A percentile compares a stretch with the other conserved stretches of the same genome.
These are phyloP conservation scores for Seriola dumerili DNA, from an alignment of 2,113 vertebrate species.

Conservation along the genomic window DNA sequence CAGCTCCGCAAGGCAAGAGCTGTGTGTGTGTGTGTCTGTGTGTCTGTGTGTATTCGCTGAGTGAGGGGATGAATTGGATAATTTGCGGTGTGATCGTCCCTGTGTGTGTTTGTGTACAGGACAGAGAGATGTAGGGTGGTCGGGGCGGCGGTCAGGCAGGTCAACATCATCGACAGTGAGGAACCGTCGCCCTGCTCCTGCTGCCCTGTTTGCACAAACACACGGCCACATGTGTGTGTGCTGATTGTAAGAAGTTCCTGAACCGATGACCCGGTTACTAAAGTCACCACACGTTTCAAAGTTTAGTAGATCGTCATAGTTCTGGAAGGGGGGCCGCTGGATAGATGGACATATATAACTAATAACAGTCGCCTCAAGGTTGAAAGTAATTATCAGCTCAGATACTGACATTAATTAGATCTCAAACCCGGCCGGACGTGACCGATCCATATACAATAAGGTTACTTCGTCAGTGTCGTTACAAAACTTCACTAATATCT, in stretches of 20 bases:
- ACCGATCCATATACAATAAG: too few relatives aligned
- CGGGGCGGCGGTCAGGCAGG: background rate
- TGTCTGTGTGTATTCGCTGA: slow-evolving; percentile 20
- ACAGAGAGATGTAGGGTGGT: slow-evolving; percentile 40
- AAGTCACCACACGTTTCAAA: background rate
- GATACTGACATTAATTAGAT: too few relatives aligned
- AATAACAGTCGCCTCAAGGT: too few relatives aligned
- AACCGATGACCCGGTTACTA: background rate
- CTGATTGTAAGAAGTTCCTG: background rate
- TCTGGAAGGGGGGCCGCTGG: too few relatives aligned
- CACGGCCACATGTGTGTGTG: background rate
- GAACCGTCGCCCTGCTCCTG: too few relatives aligned
- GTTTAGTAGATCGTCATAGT: too few relatives aligned
- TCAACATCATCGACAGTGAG: background rate
- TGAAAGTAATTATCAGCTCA: too few relatives aligned
- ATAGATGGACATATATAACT: too few relatives aligned
- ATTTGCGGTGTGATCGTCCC: slow-evolving; percentile 19
- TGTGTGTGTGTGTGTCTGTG: slow-evolving; percentile 20
- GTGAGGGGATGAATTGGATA: slow-evolving; percentile 38
- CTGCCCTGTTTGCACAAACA: background rate
- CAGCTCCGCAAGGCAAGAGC: slow-evolving; percentile 38
- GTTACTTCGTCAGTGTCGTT: too few relatives aligned
- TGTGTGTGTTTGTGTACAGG: slow-evolving; percentile 16
- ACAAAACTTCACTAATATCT: too few relatives aligned
- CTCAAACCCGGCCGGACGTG: too few relatives aligned